phyloP scores from a whole-genome alignment of 2,888 invertebrate genomes.

The Drosophila pseudotakahashii region DNA sequence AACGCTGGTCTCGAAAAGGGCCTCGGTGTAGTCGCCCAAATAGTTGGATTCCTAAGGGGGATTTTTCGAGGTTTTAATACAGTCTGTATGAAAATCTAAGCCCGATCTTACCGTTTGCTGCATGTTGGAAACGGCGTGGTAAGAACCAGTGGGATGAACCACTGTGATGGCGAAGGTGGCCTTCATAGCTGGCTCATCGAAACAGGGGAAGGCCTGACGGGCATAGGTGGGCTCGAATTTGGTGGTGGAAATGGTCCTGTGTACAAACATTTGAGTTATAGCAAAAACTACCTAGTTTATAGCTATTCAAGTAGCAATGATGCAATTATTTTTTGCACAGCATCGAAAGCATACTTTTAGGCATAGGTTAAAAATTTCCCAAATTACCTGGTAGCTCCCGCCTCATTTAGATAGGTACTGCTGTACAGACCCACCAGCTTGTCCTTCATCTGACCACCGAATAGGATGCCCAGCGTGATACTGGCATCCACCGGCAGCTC shows the following conservation, averaged over 20 bases:
- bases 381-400: constrained; percentile 84
- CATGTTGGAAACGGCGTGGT: constrained; percentile 91
- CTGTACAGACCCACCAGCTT: constrained; percentile 91
- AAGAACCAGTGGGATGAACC: constrained; percentile 88
- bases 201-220: constrained; percentile 96
- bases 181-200: constrained; percentile 96
- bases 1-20: constrained; percentile 91
- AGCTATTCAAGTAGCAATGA: too few relatives aligned
- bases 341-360: constrained; percentile 48
- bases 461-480: constrained; percentile 87
- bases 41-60: constrained; percentile 39
- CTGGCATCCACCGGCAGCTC: constrained; percentile 72
- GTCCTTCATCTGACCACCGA: constrained; percentile 87
- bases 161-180: constrained; percentile 92
- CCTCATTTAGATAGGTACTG: constrained; percentile 86
- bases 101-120: constrained; percentile 37
- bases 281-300: too few relatives aligned
- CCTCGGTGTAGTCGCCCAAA: constrained; percentile 86
- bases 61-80: too few relatives aligned
- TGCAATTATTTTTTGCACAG: too few relatives aligned
- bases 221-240: constrained; percentile 98
- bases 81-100: too few relatives aligned
- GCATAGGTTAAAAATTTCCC: neutral
- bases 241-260: constrained; percentile 92
- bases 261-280: constrained; percentile 66